Conservation (phyloP, 2,113 vertebrate species). For the Apus apus region DNA sequence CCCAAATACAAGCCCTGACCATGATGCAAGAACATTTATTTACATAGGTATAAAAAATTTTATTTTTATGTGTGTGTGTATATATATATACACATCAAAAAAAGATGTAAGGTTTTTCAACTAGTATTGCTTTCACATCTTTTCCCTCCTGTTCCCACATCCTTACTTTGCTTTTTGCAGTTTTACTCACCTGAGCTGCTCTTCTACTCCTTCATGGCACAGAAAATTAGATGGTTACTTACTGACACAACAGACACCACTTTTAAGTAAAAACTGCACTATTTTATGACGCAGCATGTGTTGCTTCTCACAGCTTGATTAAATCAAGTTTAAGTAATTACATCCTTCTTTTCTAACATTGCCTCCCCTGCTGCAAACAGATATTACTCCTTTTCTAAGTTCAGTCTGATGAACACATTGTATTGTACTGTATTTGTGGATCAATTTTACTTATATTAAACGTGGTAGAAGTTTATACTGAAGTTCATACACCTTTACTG, state of each 20-base stretch:
- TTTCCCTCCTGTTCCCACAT: neutral
- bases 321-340: neutral
- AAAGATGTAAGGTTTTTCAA: neutral
- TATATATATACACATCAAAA: neutral
- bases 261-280: neutral
- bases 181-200: neutral
- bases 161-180: neutral
- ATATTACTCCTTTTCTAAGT: neutral
- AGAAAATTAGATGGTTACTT: neutral
- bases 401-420: neutral
- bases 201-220: neutral
- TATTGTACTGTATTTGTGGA: neutral
- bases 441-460: neutral
- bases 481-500: neutral
- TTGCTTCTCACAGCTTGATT: neutral
- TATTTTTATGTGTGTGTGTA: neutral
- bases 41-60: neutral
- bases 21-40: neutral
- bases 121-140: neutral
- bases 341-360: neutral
- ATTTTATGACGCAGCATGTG: neutral
- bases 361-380: neutral
- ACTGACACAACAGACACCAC: neutral
- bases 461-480: neutral
- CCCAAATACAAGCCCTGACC: neutral